phyloP scores from a whole-genome alignment of 2,797 vertebrate species.

The Siniperca undulata region DNA sequence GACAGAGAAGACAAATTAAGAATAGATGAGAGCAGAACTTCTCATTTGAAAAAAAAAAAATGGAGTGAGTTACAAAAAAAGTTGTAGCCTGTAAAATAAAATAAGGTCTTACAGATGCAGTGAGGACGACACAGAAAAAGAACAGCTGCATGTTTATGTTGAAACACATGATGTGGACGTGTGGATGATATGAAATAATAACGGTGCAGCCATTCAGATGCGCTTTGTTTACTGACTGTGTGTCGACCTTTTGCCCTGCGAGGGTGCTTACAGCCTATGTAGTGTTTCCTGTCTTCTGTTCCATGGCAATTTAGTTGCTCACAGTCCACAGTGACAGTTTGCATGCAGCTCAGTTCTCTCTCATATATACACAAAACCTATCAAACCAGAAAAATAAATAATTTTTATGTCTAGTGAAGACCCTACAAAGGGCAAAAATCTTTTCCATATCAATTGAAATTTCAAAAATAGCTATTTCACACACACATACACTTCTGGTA shows the following conservation, averaged over 20 bases:
- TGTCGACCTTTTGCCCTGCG: constrained; percentile 33
- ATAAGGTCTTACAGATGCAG: background rate
- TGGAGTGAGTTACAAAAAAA: background rate
- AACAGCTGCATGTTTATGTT: background rate
- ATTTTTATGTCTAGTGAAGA: background rate
- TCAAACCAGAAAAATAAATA: constrained; percentile 12
- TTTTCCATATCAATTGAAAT: constrained; percentile 15
- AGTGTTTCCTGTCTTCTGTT: constrained; percentile 24
- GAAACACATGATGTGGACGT: background rate
- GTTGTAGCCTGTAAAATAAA: background rate
- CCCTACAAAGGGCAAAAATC: background rate
- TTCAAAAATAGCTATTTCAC: constrained; percentile 16
- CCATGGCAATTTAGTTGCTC: constrained; percentile 21
- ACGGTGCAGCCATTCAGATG: constrained; percentile 14
- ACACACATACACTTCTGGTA: constrained; percentile 11
- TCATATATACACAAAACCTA: constrained; percentile 2
- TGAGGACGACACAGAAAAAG: background rate
- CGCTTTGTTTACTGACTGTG: constrained; percentile 22
- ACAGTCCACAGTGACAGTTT: constrained; percentile 19
- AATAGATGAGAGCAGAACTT: background rate
- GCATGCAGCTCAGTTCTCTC: constrained; percentile 13
- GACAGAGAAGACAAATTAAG: background rate
- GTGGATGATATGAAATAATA: constrained; percentile 27
- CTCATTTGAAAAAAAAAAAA: too few relatives aligned
- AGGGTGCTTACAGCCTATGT: constrained; percentile 7